Base-by-base conservation (phyloP, 2,888 invertebrate genomes). In the Endotricha flammealis region DNA sequence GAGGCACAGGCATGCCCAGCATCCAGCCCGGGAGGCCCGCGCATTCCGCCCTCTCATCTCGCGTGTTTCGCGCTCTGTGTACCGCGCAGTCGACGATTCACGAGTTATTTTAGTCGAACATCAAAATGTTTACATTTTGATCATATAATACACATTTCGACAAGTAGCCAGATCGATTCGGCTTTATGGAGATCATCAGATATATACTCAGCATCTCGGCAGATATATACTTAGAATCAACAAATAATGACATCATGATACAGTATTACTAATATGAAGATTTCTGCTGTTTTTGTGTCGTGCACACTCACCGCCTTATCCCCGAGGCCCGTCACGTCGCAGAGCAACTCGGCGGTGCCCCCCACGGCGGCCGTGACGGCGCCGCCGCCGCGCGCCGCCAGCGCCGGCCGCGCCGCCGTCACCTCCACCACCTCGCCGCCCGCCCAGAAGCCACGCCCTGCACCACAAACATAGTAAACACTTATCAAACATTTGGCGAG, bases 291-390 rank as follows among this genome's bases (percentile, higher is more conserved):
- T 11, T 11, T 10, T 24, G 23, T 1, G 10, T 24, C 2, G 1
- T 23, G n/a, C 4, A 7, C 36, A 55, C 68, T 56, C 22, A 82
- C 82, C 50, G 71, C 55, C 42, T 73, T 64, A 43, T 77, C 79
- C 0, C 53, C 67, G 12, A 75, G 68, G 1, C 49, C 50, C 37
- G 58, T 53, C 45, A 82, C 74, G 25, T 60, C 51, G 57, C 82
- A 82, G 42, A 64, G 50, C 29, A 83, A 67, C 41, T 56, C 52
- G 37, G 57, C 77, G n/a, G n/a, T n/a, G n/a, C n/a, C n/a, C n/a
- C n/a, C n/a, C n/a, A n/a, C n/a, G n/a, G n/a, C n/a, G n/a, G n/a
- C n/a, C n/a, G n/a, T n/a, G n/a, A 7, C 20, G 41, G 53, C 42
- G 48, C 56, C 61, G 2, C 77, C 80, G 4, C 42, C 55, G 6